These are phyloP conservation scores for Macrostomum lignano DNA, from an alignment of 1,140 invertebrate species.

Conservation along the genomic window DNA sequence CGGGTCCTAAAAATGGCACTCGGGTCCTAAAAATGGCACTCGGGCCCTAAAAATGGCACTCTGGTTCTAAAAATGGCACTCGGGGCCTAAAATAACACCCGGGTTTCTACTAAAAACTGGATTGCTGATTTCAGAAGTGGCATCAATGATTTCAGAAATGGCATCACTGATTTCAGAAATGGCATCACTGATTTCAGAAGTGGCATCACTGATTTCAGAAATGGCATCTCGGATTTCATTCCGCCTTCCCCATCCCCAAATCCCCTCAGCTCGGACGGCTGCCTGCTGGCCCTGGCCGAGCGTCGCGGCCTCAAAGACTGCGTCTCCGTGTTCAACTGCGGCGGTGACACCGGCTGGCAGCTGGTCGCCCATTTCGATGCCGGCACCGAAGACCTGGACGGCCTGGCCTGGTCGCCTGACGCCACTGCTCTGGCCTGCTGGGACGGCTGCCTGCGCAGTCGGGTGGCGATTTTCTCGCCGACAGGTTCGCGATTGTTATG, in stretches of 20 bases:
- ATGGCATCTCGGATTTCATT: not conserved
- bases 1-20: no score
- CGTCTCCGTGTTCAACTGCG: slow-evolving; percentile 27
- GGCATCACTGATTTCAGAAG: no score
- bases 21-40: no score
- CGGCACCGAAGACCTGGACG: slow-evolving; percentile 24
- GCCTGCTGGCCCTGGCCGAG: slow-evolving; percentile 29
- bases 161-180: no score
- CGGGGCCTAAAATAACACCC: no score
- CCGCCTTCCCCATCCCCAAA: not conserved
- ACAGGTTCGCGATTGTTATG: no score
- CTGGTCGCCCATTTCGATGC: slow-evolving; percentile 28
- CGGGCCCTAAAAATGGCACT: no score
- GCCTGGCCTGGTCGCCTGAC: slow-evolving; percentile 23
- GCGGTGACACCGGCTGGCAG: slow-evolving; percentile 22
- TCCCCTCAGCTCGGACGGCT: slow-evolving; percentile 12
- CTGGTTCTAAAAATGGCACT: no score
- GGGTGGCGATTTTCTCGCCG: no score
- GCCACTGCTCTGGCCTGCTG: not conserved
- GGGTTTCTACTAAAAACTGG: no score
- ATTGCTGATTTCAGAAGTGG: no score
- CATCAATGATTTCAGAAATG: no score
- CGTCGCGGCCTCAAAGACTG: slow-evolving; percentile 29
- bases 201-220: slow-evolving; percentile 2
- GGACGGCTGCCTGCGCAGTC: not conserved